A percentile compares a stretch with the other conserved stretches of the same genome.
phyloP scores from a whole-genome alignment of 1,140 invertebrate species.

The Scaptodrosophila lebanonensis region DNA sequence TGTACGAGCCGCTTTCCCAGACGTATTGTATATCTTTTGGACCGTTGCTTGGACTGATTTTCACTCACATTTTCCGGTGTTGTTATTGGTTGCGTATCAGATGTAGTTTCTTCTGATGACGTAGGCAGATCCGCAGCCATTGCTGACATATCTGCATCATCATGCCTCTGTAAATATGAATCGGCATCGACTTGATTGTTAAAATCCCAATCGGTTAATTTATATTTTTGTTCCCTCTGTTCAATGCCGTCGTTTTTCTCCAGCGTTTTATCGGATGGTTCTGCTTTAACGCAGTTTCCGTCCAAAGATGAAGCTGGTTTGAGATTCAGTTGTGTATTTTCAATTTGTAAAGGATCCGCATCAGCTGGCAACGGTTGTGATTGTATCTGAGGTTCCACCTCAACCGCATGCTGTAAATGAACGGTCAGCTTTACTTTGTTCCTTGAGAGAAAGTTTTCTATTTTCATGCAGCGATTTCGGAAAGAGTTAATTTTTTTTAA shows the following conservation, averaged over 20 bases:
- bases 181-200: too few relatives aligned
- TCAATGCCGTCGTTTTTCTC: too few relatives aligned
- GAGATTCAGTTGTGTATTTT: too few relatives aligned
- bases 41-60: not conserved
- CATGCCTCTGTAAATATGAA: too few relatives aligned
- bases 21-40: constrained; percentile 55
- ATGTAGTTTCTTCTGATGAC: not conserved
- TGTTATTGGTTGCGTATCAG: not conserved
- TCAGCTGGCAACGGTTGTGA: constrained; percentile 23
- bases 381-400: constrained; percentile 24
- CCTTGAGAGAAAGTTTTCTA: constrained; percentile 40
- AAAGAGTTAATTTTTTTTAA: constrained; percentile 38
- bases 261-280: too few relatives aligned
- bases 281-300: too few relatives aligned
- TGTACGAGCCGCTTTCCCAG: constrained; percentile 51
- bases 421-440: constrained; percentile 14
- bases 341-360: too few relatives aligned
- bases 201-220: too few relatives aligned
- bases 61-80: not conserved
- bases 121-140: too few relatives aligned
- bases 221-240: too few relatives aligned
- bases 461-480: constrained; percentile 47
- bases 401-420: not conserved
- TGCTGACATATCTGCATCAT: too few relatives aligned
- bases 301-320: too few relatives aligned